Percentiles rank a stretch among this genome's conserved stretches.
Evolutionary conservation across 2,113 vertebrate genomes (phyloP).

Genomic region (Leptobrachium leishanense): DNA sequence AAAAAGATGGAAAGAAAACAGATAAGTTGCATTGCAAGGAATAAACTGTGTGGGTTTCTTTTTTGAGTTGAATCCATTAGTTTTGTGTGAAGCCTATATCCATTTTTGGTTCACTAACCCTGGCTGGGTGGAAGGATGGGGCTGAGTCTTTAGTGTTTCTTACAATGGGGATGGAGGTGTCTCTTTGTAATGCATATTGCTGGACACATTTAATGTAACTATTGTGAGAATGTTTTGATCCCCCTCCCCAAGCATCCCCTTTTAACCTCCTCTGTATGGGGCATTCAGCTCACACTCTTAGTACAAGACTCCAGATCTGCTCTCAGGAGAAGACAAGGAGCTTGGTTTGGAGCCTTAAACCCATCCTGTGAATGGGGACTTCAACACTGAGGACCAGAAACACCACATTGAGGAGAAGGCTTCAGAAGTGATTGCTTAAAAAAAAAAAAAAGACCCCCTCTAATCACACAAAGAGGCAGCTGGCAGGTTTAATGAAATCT

Average conservation of each 20-base stretch:
- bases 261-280: slow-evolving; percentile 60
- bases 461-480: slow-evolving; percentile 73
- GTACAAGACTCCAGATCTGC: slow-evolving; percentile 53
- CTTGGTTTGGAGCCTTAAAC: slow-evolving; percentile 56
- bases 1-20: not conserved
- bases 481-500: slow-evolving; percentile 74
- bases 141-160: slow-evolving; percentile 39
- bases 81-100: slow-evolving; percentile 37
- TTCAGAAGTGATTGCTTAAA: slow-evolving; percentile 69
- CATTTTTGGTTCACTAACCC: slow-evolving; percentile 48
- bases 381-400: slow-evolving; percentile 71
- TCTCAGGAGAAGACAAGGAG: slow-evolving; percentile 51
- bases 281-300: slow-evolving; percentile 61
- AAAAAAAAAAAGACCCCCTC: slow-evolving; percentile 48
- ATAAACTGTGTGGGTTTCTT: slow-evolving; percentile 18
- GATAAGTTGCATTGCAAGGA: not conserved
- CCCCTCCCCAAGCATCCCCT: slow-evolving; percentile 54
- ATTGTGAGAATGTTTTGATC: slow-evolving; percentile 64
- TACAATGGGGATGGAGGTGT: slow-evolving; percentile 46
- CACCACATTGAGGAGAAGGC: slow-evolving; percentile 68
- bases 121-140: slow-evolving; percentile 29
- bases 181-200: slow-evolving; percentile 48
- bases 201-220: slow-evolving; percentile 61
- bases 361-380: slow-evolving; percentile 65
- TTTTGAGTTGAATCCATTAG: slow-evolving; percentile 36